Conservation (phyloP, 2,888 invertebrate species). For the Hemicrepidius hirtus region DNA sequence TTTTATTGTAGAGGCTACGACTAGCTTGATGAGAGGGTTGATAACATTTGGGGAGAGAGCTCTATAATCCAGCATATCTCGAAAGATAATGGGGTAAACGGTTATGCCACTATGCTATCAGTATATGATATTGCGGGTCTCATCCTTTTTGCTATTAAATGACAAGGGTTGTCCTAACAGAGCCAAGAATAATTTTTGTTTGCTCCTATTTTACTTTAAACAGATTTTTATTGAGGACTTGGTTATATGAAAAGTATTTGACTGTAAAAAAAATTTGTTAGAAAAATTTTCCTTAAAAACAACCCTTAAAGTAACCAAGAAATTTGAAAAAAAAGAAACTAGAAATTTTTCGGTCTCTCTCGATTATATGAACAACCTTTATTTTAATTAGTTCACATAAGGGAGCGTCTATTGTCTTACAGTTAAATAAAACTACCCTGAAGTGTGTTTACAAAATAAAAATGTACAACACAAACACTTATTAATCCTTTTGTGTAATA, state of each 20-base stretch:
- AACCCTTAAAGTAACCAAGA: too few relatives aligned
- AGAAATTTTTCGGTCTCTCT: too few relatives aligned
- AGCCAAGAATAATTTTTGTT: constrained; percentile 3
- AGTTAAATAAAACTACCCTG: neutral
- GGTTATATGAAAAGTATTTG: too few relatives aligned
- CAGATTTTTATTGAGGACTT: too few relatives aligned
- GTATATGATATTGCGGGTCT: constrained; percentile 28
- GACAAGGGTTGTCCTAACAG: neutral
- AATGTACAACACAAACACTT: neutral
- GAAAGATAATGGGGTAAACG: constrained; percentile 46
- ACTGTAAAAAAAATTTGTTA: too few relatives aligned
- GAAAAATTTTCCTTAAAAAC: too few relatives aligned
- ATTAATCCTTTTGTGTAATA: constrained; percentile 6
- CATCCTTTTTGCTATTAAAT: constrained; percentile 22
- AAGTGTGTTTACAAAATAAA: neutral
- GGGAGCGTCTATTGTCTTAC: too few relatives aligned
- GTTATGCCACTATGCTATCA: constrained; percentile 39
- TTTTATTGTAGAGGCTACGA: constrained; percentile 36
- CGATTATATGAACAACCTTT: too few relatives aligned
- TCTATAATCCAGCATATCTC: constrained; percentile 47
- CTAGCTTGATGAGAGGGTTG: constrained; percentile 31
- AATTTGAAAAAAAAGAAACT: too few relatives aligned
- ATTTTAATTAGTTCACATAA: too few relatives aligned
- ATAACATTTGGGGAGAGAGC: constrained; percentile 44
- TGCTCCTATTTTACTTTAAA: too few relatives aligned